phyloP scores from a whole-genome alignment of 2,113 vertebrate species.

The Colinus virginianus region DNA sequence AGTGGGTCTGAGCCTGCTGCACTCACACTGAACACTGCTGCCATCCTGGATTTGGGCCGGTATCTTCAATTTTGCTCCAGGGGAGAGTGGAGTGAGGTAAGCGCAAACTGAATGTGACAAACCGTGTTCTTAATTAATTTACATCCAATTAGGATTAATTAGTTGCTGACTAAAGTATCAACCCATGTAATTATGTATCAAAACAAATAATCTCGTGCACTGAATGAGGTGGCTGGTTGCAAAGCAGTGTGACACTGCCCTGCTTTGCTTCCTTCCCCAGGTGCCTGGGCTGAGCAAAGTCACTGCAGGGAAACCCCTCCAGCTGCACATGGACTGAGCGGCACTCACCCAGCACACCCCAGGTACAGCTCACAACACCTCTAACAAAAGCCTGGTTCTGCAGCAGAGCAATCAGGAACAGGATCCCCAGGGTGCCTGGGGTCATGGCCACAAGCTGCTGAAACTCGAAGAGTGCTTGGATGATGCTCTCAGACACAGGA shows the following conservation, averaged over 20 bases:
- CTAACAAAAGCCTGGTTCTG: background rate
- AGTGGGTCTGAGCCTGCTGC: background rate
- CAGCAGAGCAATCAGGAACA: no score
- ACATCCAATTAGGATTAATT: conserved; percentile 68
- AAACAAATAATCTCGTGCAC: conserved; percentile 20
- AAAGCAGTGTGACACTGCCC: background rate
- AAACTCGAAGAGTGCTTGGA: background rate
- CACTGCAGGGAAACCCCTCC: background rate
- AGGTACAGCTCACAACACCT: accelerated
- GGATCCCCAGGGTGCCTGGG: background rate
- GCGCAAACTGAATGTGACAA: conserved; percentile 45
- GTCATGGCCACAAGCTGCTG: background rate
- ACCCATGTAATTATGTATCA: conserved; percentile 52
- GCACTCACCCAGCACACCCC: background rate
- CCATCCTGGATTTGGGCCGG: background rate
- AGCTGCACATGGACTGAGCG: accelerated
- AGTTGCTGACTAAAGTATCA: conserved; percentile 36
- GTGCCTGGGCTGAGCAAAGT: background rate
- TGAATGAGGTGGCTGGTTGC: background rate
- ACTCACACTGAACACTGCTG: accelerated
- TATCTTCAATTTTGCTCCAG: background rate
- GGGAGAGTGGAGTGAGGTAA: background rate
- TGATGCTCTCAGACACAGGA: background rate
- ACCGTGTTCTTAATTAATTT: conserved; percentile 57
- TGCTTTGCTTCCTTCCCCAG: background rate